A percentile compares a stretch with the other conserved stretches of the same genome.
Conservation (phyloP, 92 coral and sea anemone genomes). For the Ricordea florida region DNA sequence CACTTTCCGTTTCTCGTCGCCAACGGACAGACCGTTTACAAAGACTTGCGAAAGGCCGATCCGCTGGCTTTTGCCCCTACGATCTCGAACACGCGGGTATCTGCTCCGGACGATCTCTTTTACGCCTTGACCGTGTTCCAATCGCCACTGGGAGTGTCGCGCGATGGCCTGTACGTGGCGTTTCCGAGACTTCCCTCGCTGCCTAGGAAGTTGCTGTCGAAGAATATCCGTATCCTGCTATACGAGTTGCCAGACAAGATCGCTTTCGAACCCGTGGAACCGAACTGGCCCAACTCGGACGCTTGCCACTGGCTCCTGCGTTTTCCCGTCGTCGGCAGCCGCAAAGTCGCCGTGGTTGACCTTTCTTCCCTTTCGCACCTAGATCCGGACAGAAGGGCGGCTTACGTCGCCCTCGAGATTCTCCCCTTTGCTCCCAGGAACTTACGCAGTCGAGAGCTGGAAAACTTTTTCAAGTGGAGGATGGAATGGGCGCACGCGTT, state of each 20-base stretch:
- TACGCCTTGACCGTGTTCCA: not conserved
- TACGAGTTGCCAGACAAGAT: not conserved
- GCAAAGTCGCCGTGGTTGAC: not conserved
- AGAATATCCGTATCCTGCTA: not conserved
- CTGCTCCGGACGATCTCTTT: not conserved
- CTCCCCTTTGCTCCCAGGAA: not conserved
- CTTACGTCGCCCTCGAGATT: not conserved
- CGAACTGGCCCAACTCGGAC: not conserved
- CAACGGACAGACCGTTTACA: not conserved
- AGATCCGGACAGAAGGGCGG: not conserved
- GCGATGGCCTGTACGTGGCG: not conserved
- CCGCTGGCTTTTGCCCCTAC: not conserved
- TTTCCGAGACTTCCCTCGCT: not conserved
- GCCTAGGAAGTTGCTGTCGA: not conserved
- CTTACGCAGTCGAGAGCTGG: not conserved
- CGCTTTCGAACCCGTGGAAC: not conserved
- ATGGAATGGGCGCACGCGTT: conserved; percentile 1
- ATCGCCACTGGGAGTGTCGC: not conserved
- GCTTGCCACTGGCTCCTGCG: not conserved
- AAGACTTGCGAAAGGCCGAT: not conserved
- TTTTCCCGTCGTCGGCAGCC: not conserved
- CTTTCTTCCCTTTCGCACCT: not conserved
- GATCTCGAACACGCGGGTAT: not conserved
- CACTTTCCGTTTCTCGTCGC: not conserved
- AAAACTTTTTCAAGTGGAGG: not conserved